Conservation (phyloP, 1,140 invertebrate species). For the Drosophila novamexicana region DNA sequence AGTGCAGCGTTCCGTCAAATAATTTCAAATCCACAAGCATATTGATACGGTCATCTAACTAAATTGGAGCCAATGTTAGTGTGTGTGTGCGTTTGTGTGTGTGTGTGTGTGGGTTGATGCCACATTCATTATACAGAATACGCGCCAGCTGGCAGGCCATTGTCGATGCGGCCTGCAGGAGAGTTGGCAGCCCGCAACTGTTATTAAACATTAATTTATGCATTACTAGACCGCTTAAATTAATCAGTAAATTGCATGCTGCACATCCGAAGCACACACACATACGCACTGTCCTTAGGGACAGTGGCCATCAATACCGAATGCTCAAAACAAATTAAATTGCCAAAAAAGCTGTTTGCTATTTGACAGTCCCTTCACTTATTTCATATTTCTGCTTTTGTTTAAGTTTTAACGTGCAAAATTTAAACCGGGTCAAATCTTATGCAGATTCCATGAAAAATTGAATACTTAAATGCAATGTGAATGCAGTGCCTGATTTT, state of each 20-base stretch:
- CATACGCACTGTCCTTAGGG: conserved; percentile 4
- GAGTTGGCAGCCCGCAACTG: conserved; percentile 45
- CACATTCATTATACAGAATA: conserved; percentile 36
- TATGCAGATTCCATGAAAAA: neutral
- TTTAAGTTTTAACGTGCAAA: conserved; percentile 20
- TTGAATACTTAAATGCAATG: conserved; percentile 1
- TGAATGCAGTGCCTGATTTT: too few species aligned
- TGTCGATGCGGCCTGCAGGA: conserved; percentile 27
- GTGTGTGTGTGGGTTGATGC: conserved; percentile 16
- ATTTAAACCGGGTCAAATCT: conserved; percentile 19
- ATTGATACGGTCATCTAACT: conserved; percentile 59
- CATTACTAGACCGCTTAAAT: conserved; percentile 74
- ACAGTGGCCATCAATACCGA: conserved; percentile 22
- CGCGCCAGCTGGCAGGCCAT: conserved; percentile 22
- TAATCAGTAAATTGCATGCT: conserved; percentile 69
- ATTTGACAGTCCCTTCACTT: conserved; percentile 42
- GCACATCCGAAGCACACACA: conserved; percentile 16
- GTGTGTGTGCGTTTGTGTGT: conserved; percentile 16
- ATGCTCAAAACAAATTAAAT: conserved; percentile 50
- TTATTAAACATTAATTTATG: conserved; percentile 79
- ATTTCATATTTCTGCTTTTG: conserved; percentile 33
- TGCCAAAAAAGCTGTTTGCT: conserved; percentile 48
- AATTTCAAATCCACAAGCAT: conserved; percentile 54
- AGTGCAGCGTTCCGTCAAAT: conserved; percentile 17
- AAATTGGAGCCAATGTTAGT: conserved; percentile 10